phyloP scores from a whole-genome alignment of 2,888 invertebrate genomes.

The Scaptomyza tumidula region DNA sequence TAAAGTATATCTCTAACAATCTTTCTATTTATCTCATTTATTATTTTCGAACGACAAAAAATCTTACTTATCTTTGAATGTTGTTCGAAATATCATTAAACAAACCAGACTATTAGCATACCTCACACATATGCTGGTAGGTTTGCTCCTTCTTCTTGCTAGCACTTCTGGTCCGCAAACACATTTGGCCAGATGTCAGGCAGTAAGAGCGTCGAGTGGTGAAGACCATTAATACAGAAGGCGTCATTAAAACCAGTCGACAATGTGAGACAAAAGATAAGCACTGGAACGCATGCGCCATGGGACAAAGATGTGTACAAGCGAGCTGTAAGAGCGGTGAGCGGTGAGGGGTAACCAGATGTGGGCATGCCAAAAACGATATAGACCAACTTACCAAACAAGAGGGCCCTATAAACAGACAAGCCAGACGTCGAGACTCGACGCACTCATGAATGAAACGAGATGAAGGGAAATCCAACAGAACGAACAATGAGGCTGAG shows the following conservation, averaged over 20 bases:
- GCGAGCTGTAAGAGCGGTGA: constrained; percentile 4
- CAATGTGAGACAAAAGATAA: constrained; percentile 67
- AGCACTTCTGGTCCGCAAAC: constrained; percentile 9
- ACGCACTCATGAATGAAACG: constrained; percentile 58
- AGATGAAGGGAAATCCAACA: constrained; percentile 29
- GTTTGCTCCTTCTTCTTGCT: background rate
- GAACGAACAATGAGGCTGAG: constrained; percentile 42
- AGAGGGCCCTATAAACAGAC: constrained; percentile 23
- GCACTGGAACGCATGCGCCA: constrained; percentile 54
- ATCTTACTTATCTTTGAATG: constrained; percentile 16
- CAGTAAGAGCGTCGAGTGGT: constrained; percentile 11
- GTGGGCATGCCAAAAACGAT: constrained; percentile 63
- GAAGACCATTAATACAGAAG: constrained; percentile 45
- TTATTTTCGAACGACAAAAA: constrained; percentile 32
- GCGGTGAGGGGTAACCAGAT: constrained; percentile 51
- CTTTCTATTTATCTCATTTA: constrained; percentile 17
- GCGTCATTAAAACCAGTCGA: constrained; percentile 65
- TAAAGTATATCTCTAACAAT: background rate
- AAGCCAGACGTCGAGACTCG: constrained; percentile 12
- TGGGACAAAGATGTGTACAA: constrained; percentile 28
- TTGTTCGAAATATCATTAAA: constrained; percentile 17
- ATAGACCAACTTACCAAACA: constrained; percentile 52
- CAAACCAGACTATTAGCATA: constrained; percentile 52
- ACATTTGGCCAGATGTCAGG: constrained; percentile 65
- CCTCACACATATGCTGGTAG: constrained; percentile 45